phyloP scores from a whole-genome alignment of 1,140 invertebrate species.

The Nasonia giraulti region DNA sequence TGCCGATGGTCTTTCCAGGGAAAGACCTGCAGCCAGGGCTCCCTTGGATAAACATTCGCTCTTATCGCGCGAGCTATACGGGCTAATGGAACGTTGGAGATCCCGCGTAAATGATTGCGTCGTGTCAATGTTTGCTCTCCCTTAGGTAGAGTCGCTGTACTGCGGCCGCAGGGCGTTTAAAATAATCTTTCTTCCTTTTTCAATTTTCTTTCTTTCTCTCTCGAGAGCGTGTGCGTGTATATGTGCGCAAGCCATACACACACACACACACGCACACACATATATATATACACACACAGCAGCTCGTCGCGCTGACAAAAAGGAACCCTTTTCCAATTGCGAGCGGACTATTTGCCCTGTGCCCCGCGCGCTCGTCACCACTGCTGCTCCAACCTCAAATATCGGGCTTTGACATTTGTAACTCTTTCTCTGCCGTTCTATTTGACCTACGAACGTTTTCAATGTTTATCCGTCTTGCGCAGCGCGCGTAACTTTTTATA shows the following conservation, averaged over 20 bases:
- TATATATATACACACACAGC: constrained; percentile 13
- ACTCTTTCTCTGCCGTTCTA: constrained; percentile 38
- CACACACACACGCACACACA: no score
- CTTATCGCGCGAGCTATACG: constrained; percentile 49
- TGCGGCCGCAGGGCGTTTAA: constrained; percentile 41
- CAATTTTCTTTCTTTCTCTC: constrained; percentile 27
- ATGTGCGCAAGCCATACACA: no score
- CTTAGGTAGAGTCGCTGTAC: constrained; percentile 45
- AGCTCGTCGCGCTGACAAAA: constrained; percentile 38
- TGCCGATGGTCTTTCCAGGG: constrained; percentile 27
- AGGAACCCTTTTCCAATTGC: constrained; percentile 28
- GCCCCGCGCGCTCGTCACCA: neutral
- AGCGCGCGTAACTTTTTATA: neutral
- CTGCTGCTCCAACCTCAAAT: constrained; percentile 48
- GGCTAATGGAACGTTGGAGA: constrained; percentile 56
- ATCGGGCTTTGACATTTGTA: constrained; percentile 46
- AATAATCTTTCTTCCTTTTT: constrained; percentile 41
- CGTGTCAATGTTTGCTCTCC: constrained; percentile 59
- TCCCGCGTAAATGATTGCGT: constrained; percentile 56
- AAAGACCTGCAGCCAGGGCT: constrained; percentile 30
- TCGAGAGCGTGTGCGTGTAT: no score
- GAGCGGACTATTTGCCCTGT: constrained; percentile 32
- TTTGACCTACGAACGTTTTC: constrained; percentile 1
- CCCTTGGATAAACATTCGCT: constrained; percentile 49
- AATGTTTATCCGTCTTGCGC: neutral